Percentiles rank a stretch among this genome's conserved stretches.
These are phyloP conservation scores for Cyprinodon diabolis DNA, from an alignment of 2,797 vertebrate species.

Conservation along the genomic window DNA sequence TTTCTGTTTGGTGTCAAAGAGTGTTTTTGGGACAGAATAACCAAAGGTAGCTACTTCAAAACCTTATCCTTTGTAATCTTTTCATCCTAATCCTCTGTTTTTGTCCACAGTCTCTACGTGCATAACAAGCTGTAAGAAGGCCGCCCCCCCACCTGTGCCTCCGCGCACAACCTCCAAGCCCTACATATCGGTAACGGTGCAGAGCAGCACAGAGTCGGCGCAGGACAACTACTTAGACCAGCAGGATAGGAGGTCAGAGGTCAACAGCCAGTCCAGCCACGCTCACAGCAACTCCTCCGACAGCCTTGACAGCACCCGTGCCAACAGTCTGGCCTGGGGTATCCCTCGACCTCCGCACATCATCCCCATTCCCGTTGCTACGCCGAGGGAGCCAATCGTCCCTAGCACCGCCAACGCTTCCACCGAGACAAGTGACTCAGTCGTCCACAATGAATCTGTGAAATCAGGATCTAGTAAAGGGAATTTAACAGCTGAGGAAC, in stretches of 20 bases:
- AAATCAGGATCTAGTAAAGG: constrained; percentile 80
- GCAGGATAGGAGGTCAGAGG: constrained; percentile 94
- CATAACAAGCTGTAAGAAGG: constrained; percentile 97
- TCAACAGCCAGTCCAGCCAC: constrained; percentile 91
- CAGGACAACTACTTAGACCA: constrained; percentile 98
- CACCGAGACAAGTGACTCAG: constrained; percentile 80
- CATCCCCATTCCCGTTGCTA: constrained; percentile 80
- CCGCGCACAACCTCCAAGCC: constrained; percentile 97
- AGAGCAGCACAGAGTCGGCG: constrained; percentile 98
- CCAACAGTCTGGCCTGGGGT: constrained; percentile 89
- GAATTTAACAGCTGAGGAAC: constrained; percentile 84
- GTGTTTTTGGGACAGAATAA: constrained; percentile 10
- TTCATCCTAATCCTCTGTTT: constrained; percentile 8
- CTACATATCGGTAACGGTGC: constrained; percentile 98
- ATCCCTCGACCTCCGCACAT: constrained; percentile 79
- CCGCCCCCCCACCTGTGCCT: constrained; percentile 92
- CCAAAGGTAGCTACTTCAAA: neutral
- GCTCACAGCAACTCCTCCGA: constrained; percentile 97
- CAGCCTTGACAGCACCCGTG: constrained; percentile 94
- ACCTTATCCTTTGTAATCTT: neutral
- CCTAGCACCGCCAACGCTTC: constrained; percentile 78
- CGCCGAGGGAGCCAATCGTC: constrained; percentile 74
- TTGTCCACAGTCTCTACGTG: constrained; percentile 89
- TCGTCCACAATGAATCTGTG: constrained; percentile 84
- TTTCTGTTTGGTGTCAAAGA: neutral